Evolutionary conservation across 1,140 invertebrate genomes (phyloP).

Genomic region (Odontomachus brunneus): DNA sequence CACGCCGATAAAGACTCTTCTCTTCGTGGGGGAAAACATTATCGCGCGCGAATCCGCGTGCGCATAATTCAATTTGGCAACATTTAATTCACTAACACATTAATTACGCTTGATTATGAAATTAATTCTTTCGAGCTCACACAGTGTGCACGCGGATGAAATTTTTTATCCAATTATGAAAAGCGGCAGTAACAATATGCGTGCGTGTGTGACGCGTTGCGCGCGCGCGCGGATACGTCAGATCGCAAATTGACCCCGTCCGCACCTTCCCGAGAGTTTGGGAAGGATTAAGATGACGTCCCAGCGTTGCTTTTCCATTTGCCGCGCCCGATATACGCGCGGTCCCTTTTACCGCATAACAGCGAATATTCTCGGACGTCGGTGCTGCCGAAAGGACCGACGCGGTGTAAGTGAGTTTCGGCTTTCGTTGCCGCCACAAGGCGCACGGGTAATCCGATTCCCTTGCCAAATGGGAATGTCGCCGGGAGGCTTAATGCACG

Average conservation of each 20-base stretch:
- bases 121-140: no score
- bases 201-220: no score
- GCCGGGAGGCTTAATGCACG: conserved; percentile 53
- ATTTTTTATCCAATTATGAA: neutral
- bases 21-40: no score
- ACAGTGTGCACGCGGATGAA: neutral
- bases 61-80: no score
- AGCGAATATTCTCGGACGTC: conserved; percentile 37
- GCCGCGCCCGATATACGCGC: neutral
- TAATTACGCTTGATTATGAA: no score
- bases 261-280: neutral
- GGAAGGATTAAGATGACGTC: neutral
- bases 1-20: no score
- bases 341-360: conserved; percentile 9
- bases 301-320: conserved; percentile 3
- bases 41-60: no score
- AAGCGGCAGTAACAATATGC: no score
- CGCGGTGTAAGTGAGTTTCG: conserved; percentile 57
- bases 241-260: no score
- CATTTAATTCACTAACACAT: no score
- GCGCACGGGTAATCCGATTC: conserved; percentile 62
- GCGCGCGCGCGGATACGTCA: no score
- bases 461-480: conserved; percentile 62
- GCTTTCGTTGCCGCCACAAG: conserved; percentile 61
- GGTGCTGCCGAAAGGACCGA: conserved; percentile 38